Base-by-base conservation (phyloP, 37 sponge, comb jelly and placozoan species). In the Eunapius fragilis region DNA sequence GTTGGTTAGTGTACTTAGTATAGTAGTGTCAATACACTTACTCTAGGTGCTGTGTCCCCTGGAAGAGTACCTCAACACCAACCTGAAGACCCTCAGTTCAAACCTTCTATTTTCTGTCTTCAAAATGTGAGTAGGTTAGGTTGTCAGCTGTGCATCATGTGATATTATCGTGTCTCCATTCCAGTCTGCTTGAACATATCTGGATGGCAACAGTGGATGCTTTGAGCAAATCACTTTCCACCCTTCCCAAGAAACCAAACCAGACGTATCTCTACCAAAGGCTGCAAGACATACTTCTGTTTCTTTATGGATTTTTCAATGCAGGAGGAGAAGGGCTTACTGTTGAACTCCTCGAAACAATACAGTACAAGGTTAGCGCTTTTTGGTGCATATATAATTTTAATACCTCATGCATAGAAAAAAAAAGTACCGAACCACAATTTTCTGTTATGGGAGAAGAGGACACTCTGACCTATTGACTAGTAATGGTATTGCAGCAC, bases 251-350 rank as follows among this genome's bases (percentile, higher is more conserved):
- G 68, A 88, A 88, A 70, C 67, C 77, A 35, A 32, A 38, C 32
- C 23, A 71, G 24, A 0, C 3, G 31, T 75, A 68, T 5, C 47
- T 37, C 49, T 68, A 90, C 74, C 68, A 68, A 24, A 72, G 81
- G 69, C 74, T 90, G 34, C 19, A 34, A 11, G 23, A 22, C 2
- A 32, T 67, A 3, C 75, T 85, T 31, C 38, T 35, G 27, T 70
- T 28, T 4, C 19, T 90, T 28, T 30, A 32, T 13, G 81, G 70
- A 37, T 89, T 87, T 81, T 93, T 87, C 84, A 27, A 93, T 69
- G 72, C 68, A 22, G 90, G 41, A 13, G 93, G 93, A 19, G 47
- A 84, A 28, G 93, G 93, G 25, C 74, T 93, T 69, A 30, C 41
- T 31, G 47, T 25, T 1, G 72, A 35, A 9, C 37, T 37, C 0